A percentile compares a stretch with the other conserved stretches of the same genome.
phyloP scores from a whole-genome alignment of 2,113 vertebrate species.

The Protomyctophum bolini region DNA sequence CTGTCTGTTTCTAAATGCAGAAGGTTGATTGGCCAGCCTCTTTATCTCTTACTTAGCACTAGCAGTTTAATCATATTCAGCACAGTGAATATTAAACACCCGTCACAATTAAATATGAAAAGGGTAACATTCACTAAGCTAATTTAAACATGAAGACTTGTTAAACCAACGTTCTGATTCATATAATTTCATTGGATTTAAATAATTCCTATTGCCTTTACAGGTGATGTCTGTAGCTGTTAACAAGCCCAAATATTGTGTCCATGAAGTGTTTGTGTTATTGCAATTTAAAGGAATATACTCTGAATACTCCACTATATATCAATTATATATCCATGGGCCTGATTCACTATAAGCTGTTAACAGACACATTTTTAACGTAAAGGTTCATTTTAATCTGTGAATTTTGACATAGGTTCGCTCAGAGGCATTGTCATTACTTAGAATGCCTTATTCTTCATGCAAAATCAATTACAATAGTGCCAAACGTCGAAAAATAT shows the following conservation, averaged over 20 bases:
- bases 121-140: slow-evolving; percentile 85
- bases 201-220: slow-evolving; percentile 88
- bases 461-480: too few relatives aligned
- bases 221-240: slow-evolving; percentile 83
- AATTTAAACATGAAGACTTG: slow-evolving; percentile 82
- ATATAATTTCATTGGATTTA: slow-evolving; percentile 87
- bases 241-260: slow-evolving; percentile 82
- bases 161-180: slow-evolving; percentile 86
- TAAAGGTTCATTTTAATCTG: too few relatives aligned
- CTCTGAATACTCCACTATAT: too few relatives aligned
- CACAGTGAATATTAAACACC: slow-evolving; percentile 83
- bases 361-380: too few relatives aligned
- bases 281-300: too few relatives aligned
- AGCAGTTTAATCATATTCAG: slow-evolving; percentile 71
- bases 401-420: too few relatives aligned
- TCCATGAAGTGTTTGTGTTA: too few relatives aligned
- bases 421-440: too few relatives aligned
- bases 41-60: slow-evolving; percentile 49
- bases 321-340: too few relatives aligned
- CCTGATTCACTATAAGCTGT: too few relatives aligned
- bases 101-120: slow-evolving; percentile 89
- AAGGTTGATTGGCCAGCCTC: slow-evolving; percentile 1
- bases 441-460: too few relatives aligned
- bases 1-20: slow-evolving; percentile 16
- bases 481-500: too few relatives aligned